phyloP scores from a whole-genome alignment of 2,888 invertebrate genomes.

The Rugalucina vietnamica region DNA sequence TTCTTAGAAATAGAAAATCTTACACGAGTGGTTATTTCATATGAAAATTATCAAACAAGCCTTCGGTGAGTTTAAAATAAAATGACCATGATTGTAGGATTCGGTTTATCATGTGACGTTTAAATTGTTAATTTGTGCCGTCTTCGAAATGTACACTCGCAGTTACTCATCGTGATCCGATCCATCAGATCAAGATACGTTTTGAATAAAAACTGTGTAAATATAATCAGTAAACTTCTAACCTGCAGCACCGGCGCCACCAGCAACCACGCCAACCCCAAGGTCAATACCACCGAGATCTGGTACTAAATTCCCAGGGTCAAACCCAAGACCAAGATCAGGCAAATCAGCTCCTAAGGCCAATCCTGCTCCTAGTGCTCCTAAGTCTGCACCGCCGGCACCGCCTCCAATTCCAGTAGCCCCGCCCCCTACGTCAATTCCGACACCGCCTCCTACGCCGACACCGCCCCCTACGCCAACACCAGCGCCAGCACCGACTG shows the following conservation, averaged over 20 bases:
- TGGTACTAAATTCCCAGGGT: background rate
- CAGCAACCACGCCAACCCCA: background rate
- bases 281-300: background rate
- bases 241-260: background rate
- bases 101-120: no score
- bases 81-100: no score
- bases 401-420: background rate
- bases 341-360: background rate
- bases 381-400: background rate
- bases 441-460: background rate
- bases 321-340: background rate
- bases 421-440: background rate
- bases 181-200: no score
- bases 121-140: no score
- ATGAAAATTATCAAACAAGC: no score
- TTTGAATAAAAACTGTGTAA: no score
- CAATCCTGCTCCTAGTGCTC: background rate
- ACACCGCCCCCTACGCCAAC: background rate
- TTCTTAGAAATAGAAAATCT: no score
- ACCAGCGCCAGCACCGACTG: background rate
- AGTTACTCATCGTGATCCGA: no score
- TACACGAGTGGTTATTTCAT: no score
- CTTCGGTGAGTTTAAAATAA: no score
- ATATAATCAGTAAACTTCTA: background rate
- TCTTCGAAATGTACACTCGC: no score